Base-by-base conservation (phyloP, 2,113 vertebrate species). In the Chamaea fasciata region DNA sequence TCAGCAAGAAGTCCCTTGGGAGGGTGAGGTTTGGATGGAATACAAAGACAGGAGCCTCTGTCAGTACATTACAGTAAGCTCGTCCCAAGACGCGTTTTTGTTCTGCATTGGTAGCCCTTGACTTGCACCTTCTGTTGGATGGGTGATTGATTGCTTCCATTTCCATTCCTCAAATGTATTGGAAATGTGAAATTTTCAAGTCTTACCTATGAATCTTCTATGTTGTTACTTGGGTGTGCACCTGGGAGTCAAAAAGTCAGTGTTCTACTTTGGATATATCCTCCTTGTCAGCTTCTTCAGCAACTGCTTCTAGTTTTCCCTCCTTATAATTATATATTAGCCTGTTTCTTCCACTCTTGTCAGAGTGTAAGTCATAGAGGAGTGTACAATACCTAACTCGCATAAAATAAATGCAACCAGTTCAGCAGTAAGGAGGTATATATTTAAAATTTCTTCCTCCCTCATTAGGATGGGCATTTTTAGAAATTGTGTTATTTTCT, bases 361-460 rank as follows among this genome's bases (percentile, higher is more conserved):
- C 83, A 90, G 49, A 70, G 56, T 44, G 11, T 37, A 95, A 76
- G 55, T 79, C 87, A 56, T 35, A 70, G 65, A 93, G 94, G 78
- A 80, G 52, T 37, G 30, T 68, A 37, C 82, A 92, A 44, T 73
- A 91, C 92, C 89, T 91, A 95, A 90, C 93, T 97, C 89, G 73
- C 79, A 71, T 94, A 41, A 95, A 97, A 95, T 95, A 95, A 94
- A 96, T 83, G 82, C 87, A 62, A 94, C 77, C 75, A 84, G 86
- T 83, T 94, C 79, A 81, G 71, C 55, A 15, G 63, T 75, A 83
- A 87, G 80, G 87, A 88, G 85, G 42, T 79, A 83, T 82, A 60
- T 84, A 89, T 94, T 94, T 92, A 91, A 89, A 88, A 83, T 87
- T 47, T 95, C 79, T 95, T 46, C 71, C 57, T 83, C 87, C 68